phyloP scores from a whole-genome alignment of 1,140 invertebrate species.

The Pachypsylla venusta region DNA sequence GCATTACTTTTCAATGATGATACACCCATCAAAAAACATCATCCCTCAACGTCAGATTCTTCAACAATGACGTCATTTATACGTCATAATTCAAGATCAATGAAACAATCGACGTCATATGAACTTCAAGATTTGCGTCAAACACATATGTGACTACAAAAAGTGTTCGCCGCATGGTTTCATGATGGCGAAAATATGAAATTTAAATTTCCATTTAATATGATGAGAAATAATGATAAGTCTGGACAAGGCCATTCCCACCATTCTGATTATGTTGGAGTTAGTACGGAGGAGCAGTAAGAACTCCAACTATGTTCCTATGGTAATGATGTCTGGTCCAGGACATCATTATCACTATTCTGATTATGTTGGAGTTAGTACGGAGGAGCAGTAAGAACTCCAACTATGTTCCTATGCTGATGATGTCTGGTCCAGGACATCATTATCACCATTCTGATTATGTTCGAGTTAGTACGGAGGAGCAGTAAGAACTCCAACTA shows the following conservation, averaged over 20 bases:
- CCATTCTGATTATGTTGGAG: not conserved
- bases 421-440: too few relatives aligned
- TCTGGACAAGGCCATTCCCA: not conserved
- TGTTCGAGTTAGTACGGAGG: too few relatives aligned
- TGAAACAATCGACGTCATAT: not conserved
- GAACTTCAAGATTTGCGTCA: not conserved
- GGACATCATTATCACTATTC: too few relatives aligned
- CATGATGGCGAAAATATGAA: constrained; percentile 12
- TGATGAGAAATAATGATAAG: not conserved
- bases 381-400: too few relatives aligned
- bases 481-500: too few relatives aligned
- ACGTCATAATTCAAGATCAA: constrained; percentile 6
- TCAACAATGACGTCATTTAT: constrained; percentile 11
- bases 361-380: too few relatives aligned
- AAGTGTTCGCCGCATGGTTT: constrained; percentile 18
- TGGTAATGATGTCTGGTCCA: too few relatives aligned
- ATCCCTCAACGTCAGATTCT: not conserved
- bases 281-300: constrained; percentile 4
- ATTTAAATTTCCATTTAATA: constrained; percentile 15
- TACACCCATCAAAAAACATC: constrained; percentile 17
- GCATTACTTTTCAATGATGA: constrained; percentile 38
- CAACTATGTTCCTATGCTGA: too few relatives aligned
- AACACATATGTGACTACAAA: constrained; percentile 21
- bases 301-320: too few relatives aligned
- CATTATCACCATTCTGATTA: too few relatives aligned